These are phyloP conservation scores for Aphelocoma californica DNA, from an alignment of 2,797 vertebrate species.

Conservation along the genomic window DNA sequence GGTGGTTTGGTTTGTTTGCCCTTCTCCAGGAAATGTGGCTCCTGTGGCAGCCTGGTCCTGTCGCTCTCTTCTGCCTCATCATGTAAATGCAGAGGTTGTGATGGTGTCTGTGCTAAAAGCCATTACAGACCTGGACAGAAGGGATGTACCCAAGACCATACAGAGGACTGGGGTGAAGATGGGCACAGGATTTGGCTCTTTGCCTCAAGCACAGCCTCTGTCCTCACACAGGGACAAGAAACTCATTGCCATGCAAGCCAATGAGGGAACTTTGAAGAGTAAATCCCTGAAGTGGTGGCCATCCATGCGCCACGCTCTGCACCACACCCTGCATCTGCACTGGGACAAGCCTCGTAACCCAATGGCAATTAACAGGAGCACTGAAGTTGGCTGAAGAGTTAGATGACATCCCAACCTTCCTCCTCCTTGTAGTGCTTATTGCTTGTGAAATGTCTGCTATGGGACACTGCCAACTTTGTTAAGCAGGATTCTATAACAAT, in stretches of 20 bases:
- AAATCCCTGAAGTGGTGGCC: background rate
- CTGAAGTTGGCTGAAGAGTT: background rate
- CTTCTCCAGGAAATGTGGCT: conserved; percentile 15
- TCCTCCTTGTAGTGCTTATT: background rate
- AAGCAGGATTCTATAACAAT: background rate
- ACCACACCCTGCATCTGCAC: background rate
- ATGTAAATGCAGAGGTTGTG: background rate
- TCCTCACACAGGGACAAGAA: background rate
- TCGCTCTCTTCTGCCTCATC: background rate
- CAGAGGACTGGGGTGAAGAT: rapidly evolving
- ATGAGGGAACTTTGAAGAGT: background rate
- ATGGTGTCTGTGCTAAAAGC: background rate
- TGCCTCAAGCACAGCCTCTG: background rate
- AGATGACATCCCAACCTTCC: background rate
- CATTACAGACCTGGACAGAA: background rate
- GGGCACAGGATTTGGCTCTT: background rate
- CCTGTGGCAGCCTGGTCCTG: background rate
- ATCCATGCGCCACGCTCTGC: background rate
- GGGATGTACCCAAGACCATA: background rate
- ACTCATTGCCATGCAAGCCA: background rate
- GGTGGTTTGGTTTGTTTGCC: conserved; percentile 19
- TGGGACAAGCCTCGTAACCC: rapidly evolving
- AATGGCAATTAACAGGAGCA: background rate
- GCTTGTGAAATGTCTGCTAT: background rate
- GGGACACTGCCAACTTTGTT: background rate